Base-by-base conservation (phyloP, 2,113 vertebrate genomes). In the Oreochromis niloticus region DNA sequence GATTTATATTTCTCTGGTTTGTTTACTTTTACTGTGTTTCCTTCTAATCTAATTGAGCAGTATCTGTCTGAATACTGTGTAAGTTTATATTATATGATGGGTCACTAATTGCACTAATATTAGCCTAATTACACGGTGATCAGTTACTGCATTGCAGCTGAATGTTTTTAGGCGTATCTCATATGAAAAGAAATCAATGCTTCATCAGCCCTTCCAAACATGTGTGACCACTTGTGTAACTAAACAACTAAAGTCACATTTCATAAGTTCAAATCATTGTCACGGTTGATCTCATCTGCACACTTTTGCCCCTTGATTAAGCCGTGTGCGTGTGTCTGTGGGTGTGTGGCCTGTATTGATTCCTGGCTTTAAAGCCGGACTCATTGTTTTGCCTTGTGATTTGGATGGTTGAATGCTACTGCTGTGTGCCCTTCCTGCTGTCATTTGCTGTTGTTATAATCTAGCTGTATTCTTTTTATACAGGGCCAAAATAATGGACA, bases 231-330 rank as follows among this genome's bases (percentile, higher is more conserved):
- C 82, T 84, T 80, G 19, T 66, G 52, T 85, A 59, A 34, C 68
- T 46, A 9, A 41, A 50, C 39, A 86, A 80, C 55, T 82, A 83
- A 88, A 71, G 80, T 55, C 54, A 82, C 80, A 79, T 91, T 66
- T 86, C 14, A 61, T 57, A 68, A 80, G 8, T 48, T 68, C 0
- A 55, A 85, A 61, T 82, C 84, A 19, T 48, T 27, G 14, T 82
- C 86, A 80, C 17, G 27, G 48, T 93, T 16, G 17, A 75, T 63
- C 68, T 85, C 55, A 48, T 34, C 5, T 11, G n/a, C 30, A 30
- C 16, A 22, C 19, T 63, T 80, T 24, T 57, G 43, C 39, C 90
- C 92, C 80, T 32, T 89, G 90, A 95, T 94, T 92, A 85, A 79
- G 75, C 57, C 11, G 39, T 85, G 68, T 82, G 41, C 86, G 59